These are phyloP conservation scores for Siniperca undulata DNA, from an alignment of 2,797 vertebrate species.

Conservation along the genomic window DNA sequence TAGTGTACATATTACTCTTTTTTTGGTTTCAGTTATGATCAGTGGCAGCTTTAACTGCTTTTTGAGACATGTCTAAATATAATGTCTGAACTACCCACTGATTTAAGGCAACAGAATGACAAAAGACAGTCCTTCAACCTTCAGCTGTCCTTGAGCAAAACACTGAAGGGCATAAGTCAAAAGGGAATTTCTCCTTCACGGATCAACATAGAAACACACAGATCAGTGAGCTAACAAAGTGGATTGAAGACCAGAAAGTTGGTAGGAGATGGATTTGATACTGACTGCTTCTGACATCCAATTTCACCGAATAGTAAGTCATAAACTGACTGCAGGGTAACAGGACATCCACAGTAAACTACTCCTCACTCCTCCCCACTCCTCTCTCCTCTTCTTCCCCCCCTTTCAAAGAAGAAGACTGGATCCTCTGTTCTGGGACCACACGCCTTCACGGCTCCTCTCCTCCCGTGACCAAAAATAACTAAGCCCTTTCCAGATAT, in stretches of 20 bases:
- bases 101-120: not conserved
- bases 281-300: slow-evolving; percentile 59
- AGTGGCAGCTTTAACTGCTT: not conserved
- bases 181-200: slow-evolving; percentile 1
- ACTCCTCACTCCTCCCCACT: slow-evolving; percentile 43
- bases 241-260: slow-evolving; percentile 38
- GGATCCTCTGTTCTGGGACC: slow-evolving; percentile 83
- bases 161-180: not conserved
- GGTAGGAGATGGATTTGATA: slow-evolving; percentile 46
- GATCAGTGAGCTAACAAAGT: slow-evolving; percentile 36
- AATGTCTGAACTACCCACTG: not conserved
- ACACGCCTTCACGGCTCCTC: slow-evolving; percentile 84
- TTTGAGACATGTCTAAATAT: slow-evolving; percentile 13
- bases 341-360: slow-evolving; percentile 75
- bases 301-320: slow-evolving; percentile 67
- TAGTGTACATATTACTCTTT: not conserved
- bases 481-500: slow-evolving; percentile 75
- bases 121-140: slow-evolving; percentile 1
- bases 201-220: slow-evolving; percentile 28
- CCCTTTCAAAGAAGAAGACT: slow-evolving; percentile 76
- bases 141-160: slow-evolving; percentile 24
- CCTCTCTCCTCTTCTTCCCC: slow-evolving; percentile 46
- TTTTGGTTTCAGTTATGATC: not conserved
- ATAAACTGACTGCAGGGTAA: slow-evolving; percentile 69
- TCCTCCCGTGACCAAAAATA: slow-evolving; percentile 82